These are phyloP conservation scores for Iphiclides podalirius DNA, from an alignment of 2,888 invertebrate species.

Conservation along the genomic window DNA sequence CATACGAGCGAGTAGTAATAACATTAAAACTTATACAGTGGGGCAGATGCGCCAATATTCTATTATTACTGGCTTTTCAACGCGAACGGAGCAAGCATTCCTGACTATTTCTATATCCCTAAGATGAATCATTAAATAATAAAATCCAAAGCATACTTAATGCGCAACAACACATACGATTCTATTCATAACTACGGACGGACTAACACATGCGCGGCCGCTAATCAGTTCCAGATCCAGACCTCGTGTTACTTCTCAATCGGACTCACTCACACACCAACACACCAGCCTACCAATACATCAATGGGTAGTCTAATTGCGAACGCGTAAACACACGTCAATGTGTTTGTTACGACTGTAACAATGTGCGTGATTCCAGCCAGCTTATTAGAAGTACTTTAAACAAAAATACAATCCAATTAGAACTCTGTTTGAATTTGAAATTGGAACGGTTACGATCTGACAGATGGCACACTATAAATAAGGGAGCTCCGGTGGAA, in stretches of 20 bases:
- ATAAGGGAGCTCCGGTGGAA: slow-evolving; percentile 63
- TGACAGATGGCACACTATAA: slow-evolving; percentile 77
- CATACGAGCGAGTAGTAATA: slow-evolving; percentile 66
- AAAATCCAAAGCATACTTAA: slow-evolving; percentile 79
- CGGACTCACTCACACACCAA: slow-evolving; percentile 50
- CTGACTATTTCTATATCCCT: slow-evolving; percentile 78
- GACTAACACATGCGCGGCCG: slow-evolving; percentile 62
- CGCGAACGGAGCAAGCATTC: slow-evolving; percentile 72
- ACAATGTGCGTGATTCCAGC: slow-evolving; percentile 68
- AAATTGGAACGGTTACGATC: slow-evolving; percentile 71
- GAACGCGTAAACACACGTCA: slow-evolving; percentile 70
- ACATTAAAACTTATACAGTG: slow-evolving; percentile 74
- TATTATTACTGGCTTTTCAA: slow-evolving; percentile 78
- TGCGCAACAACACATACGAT: slow-evolving; percentile 67
- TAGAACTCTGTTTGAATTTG: slow-evolving; percentile 71
- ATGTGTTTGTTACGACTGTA: slow-evolving; percentile 66
- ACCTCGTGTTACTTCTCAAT: slow-evolving; percentile 66
- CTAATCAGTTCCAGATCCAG: slow-evolving; percentile 75
- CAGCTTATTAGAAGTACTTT: slow-evolving; percentile 72
- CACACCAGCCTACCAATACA: slow-evolving; percentile 53
- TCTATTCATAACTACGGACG: slow-evolving; percentile 65
- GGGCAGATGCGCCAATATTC: slow-evolving; percentile 78
- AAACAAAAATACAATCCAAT: slow-evolving; percentile 78
- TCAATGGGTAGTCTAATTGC: slow-evolving; percentile 74
- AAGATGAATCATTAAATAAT: slow-evolving; percentile 81